These are phyloP conservation scores for Spea bombifrons DNA, from an alignment of 2,113 vertebrate genomes.

Conservation along the genomic window DNA sequence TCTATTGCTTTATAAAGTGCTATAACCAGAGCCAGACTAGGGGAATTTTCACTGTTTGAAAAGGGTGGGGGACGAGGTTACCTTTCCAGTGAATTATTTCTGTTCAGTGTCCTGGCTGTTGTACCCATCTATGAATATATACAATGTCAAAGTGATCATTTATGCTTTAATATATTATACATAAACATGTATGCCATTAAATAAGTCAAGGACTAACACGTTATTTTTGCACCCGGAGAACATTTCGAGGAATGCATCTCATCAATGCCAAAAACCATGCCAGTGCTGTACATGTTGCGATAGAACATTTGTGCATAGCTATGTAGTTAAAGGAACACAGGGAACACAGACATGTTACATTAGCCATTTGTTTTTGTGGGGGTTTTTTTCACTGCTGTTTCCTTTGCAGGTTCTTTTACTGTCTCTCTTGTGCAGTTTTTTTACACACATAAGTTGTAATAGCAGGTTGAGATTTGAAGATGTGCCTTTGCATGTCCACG, in stretches of 20 bases:
- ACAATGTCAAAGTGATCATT: slow-evolving; percentile 1
- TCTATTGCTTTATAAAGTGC: not conserved
- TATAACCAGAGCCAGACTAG: not conserved
- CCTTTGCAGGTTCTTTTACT: too few relatives aligned
- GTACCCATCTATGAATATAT: not conserved
- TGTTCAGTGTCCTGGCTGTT: not conserved
- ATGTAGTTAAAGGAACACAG: too few relatives aligned
- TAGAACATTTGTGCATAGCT: too few relatives aligned
- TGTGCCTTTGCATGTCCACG: too few relatives aligned
- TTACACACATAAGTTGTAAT: too few relatives aligned
- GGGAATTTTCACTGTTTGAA: not conserved
- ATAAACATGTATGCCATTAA: not conserved
- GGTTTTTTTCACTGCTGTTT: too few relatives aligned
- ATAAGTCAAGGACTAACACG: not conserved
- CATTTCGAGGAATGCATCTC: not conserved
- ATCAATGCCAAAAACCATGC: not conserved
- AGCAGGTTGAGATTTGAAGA: too few relatives aligned
- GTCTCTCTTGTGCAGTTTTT: too few relatives aligned
- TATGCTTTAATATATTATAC: not conserved
- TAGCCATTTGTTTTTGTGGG: too few relatives aligned
- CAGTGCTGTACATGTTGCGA: too few relatives aligned
- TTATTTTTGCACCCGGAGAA: not conserved
- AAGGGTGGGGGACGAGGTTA: not conserved
- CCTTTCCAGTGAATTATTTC: not conserved
- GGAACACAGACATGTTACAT: too few relatives aligned